phyloP scores from a whole-genome alignment of 2,113 vertebrate genomes.

The Buteo buteo region DNA sequence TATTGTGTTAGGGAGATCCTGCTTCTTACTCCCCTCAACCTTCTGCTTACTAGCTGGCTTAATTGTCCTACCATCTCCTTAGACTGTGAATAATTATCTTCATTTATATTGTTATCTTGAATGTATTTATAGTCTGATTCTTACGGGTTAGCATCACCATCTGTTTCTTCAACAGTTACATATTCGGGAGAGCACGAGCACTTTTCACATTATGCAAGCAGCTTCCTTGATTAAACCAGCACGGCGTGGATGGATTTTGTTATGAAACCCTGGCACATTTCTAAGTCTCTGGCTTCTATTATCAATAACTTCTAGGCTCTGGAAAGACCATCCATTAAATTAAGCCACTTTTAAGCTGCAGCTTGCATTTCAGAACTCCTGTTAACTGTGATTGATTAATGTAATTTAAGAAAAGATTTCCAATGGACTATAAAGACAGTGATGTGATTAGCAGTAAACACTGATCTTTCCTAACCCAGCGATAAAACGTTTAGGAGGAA shows the following conservation, averaged over 20 bases:
- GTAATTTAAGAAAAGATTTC: conserved; percentile 41
- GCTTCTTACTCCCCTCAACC: not conserved
- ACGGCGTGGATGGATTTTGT: not conserved
- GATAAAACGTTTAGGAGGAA: not conserved
- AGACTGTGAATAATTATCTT: conserved; percentile 35
- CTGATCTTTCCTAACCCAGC: not conserved
- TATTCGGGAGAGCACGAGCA: not conserved
- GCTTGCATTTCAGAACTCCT: conserved; percentile 20
- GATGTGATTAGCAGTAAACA: conserved; percentile 16
- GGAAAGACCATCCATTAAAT: conserved; percentile 51
- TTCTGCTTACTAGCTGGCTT: not conserved
- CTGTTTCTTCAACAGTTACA: conserved; percentile 32
- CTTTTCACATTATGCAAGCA: conserved; percentile 19
- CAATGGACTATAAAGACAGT: not conserved
- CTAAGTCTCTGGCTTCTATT: not conserved
- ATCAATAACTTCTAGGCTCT: conserved; percentile 26
- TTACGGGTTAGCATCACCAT: conserved; percentile 25
- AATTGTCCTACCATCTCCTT: conserved; percentile 4
- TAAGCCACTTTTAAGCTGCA: conserved; percentile 50
- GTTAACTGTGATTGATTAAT: conserved; percentile 54
- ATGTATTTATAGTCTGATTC: conserved; percentile 43
- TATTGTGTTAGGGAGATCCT: not conserved
- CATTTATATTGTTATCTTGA: conserved; percentile 40
- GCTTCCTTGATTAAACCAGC: conserved; percentile 37
- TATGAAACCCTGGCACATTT: conserved; percentile 43